Evolutionary conservation across 2,888 invertebrate species (phyloP).

Genomic region (Ypsolopha sequella): DNA sequence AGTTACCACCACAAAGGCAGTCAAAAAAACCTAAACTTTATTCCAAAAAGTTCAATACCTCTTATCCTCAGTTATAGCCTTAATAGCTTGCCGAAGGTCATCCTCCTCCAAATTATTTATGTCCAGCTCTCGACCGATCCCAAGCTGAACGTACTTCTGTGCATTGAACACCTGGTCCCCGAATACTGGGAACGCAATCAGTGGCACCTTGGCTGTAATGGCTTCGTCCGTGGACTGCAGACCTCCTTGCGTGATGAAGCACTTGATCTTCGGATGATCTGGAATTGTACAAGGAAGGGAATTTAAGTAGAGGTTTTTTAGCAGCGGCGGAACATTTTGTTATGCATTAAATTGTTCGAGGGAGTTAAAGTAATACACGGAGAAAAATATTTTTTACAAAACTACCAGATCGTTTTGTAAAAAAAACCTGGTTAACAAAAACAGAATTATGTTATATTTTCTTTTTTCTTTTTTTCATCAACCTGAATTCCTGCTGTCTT

Average conservation of each 20-base stretch:
- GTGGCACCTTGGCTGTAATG: conserved; percentile 3
- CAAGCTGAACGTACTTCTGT: conserved; percentile 3
- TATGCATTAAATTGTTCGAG: no score
- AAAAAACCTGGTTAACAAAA: no score
- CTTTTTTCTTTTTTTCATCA: no score
- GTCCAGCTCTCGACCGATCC: conserved; percentile 3
- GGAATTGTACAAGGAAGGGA: not conserved
- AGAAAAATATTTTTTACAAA: no score
- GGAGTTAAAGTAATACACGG: no score
- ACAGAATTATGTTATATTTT: no score
- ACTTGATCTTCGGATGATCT: conserved; percentile 6
- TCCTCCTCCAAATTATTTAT: conserved; percentile 1
- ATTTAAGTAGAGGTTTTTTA: not conserved
- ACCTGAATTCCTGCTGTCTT: no score
- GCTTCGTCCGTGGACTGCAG: conserved; percentile 6
- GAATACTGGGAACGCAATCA: conserved; percentile 1
- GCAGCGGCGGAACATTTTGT: no score
- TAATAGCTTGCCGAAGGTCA: conserved; percentile 1
- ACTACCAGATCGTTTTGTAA: no score
- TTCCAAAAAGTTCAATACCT: not conserved
- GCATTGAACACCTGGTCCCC: conserved; percentile 7
- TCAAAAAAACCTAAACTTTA: no score
- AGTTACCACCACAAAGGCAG: no score
- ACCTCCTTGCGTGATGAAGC: conserved; percentile 6
- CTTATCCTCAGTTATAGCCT: conserved; percentile 1